Conservation (phyloP, 2,888 invertebrate genomes). For the Shargacucullia verbasci region DNA sequence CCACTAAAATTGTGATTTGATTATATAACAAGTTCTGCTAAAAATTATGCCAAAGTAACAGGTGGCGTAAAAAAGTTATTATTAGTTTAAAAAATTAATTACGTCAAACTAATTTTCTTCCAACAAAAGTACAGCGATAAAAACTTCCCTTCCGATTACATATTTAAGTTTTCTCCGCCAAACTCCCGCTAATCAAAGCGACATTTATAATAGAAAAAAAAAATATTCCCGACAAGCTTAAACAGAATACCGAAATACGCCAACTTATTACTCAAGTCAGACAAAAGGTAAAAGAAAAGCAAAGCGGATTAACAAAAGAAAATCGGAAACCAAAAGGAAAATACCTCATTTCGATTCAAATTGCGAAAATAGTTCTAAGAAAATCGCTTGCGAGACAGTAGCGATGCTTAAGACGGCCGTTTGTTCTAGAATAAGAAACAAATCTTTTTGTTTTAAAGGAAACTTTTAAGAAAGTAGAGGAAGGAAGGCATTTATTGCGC, state of each 20-base stretch:
- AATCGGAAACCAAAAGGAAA: conserved; percentile 57
- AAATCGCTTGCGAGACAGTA: conserved; percentile 57
- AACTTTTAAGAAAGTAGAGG: conserved; percentile 87
- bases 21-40: too few species aligned
- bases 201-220: conserved; percentile 1
- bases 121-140: background rate
- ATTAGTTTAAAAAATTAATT: conserved; percentile 1
- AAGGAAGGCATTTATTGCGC: conserved; percentile 89
- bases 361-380: conserved; percentile 61
- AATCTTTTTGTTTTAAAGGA: conserved; percentile 87
- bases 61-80: background rate
- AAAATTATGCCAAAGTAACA: background rate
- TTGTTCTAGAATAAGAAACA: conserved; percentile 81
- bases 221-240: conserved; percentile 4
- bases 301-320: conserved; percentile 49
- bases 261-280: conserved; percentile 24
- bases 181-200: background rate
- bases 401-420: conserved; percentile 70
- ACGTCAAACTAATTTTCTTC: background rate
- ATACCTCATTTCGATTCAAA: conserved; percentile 62
- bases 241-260: conserved; percentile 10
- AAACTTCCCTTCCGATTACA: too few species aligned
- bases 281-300: conserved; percentile 29
- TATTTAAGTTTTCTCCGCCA: too few species aligned
- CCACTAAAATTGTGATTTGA: too few species aligned